phyloP scores from a whole-genome alignment of 2,113 vertebrate species.

The Reinhardtius hippoglossoides region DNA sequence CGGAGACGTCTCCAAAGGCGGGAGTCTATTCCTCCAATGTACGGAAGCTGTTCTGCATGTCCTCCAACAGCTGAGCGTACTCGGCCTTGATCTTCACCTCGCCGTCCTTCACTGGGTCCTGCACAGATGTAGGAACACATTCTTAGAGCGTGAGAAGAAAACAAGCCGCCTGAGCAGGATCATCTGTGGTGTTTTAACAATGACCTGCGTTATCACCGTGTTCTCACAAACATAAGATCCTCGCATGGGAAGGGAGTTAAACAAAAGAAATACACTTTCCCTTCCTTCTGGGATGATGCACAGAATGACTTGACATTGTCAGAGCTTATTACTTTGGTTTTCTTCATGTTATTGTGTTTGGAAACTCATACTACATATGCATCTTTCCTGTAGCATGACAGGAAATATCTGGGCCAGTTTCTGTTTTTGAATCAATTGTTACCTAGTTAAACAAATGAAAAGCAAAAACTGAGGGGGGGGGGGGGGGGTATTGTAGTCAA shows the following conservation, averaged over 20 bases:
- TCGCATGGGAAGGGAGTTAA: too few relatives aligned
- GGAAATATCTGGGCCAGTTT: not conserved
- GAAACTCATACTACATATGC: not conserved
- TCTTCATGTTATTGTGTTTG: not conserved
- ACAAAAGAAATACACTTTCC: not conserved
- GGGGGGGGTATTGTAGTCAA: too few relatives aligned
- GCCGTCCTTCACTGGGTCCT: conserved; percentile 97
- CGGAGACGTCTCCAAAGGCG: not conserved
- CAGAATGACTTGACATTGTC: not conserved
- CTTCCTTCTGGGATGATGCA: not conserved
- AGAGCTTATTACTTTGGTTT: not conserved
- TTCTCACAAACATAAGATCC: not conserved
- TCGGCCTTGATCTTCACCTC: conserved; percentile 95
- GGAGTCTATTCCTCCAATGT: conserved; percentile 91
- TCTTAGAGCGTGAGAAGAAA: not conserved
- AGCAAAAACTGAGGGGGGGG: too few relatives aligned
- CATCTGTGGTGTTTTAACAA: not conserved
- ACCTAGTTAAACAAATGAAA: too few relatives aligned
- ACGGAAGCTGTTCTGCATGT: conserved; percentile 98
- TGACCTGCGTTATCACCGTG: not conserved
- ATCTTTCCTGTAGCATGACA: not conserved
- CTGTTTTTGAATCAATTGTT: not conserved
- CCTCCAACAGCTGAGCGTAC: conserved; percentile 93
- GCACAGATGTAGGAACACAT: conserved; percentile 31
- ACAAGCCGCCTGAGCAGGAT: not conserved